Evolutionary conservation across 1,140 invertebrate genomes (phyloP).

Genomic region (Ladona fulva): DNA sequence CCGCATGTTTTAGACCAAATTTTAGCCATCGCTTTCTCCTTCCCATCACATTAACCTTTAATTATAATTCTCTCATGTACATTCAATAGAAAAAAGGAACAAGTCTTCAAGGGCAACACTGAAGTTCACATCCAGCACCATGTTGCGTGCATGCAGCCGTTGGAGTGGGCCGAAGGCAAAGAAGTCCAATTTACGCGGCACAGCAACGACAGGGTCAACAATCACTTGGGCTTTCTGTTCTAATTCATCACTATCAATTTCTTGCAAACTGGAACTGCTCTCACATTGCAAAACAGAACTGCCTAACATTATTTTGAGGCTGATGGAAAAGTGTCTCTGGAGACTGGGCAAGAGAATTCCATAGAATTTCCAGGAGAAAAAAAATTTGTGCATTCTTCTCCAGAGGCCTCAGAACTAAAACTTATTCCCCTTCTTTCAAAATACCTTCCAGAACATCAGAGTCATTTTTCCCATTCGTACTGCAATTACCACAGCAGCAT

Average conservation of each 20-base stretch:
- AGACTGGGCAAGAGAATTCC: not conserved
- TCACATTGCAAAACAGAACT: not conserved
- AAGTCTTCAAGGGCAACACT: not conserved
- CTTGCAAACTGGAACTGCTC: not conserved
- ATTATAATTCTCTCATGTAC: not conserved
- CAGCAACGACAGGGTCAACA: not conserved
- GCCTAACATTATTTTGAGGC: not conserved
- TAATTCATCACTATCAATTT: not conserved
- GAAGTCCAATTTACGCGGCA: not conserved
- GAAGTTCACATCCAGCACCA: not conserved
- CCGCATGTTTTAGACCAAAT: not conserved
- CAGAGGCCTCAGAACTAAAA: not conserved
- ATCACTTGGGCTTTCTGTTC: not conserved
- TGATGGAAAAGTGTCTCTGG: not conserved
- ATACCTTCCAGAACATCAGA: not conserved
- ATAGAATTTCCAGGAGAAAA: not conserved
- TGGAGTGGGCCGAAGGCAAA: not conserved
- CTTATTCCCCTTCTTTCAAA: not conserved
- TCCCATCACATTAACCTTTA: not conserved
- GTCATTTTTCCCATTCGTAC: not conserved
- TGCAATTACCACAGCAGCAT: not conserved
- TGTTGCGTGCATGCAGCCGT: not conserved
- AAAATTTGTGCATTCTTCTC: constrained; percentile 2
- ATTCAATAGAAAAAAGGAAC: constrained; percentile 7
- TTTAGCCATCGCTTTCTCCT: not conserved